A percentile compares a stretch with the other conserved stretches of the same genome.
These are phyloP conservation scores for Psittacula echo DNA, from an alignment of 2,797 vertebrate species.

Conservation along the genomic window DNA sequence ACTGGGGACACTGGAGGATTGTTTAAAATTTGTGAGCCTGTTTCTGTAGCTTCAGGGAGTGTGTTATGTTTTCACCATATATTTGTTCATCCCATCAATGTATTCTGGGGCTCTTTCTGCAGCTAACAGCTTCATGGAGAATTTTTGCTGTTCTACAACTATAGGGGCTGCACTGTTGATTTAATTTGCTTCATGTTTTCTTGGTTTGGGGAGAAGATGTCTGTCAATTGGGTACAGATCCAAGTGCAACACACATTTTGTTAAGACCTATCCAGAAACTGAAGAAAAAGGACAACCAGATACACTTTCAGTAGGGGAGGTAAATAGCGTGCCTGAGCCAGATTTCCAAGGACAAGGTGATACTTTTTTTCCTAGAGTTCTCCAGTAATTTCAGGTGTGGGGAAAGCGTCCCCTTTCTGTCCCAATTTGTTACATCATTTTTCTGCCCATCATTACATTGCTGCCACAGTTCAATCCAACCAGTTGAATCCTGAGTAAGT, in stretches of 20 bases:
- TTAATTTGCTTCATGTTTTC: background rate
- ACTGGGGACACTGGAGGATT: background rate
- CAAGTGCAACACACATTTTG: background rate
- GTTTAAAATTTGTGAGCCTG: background rate
- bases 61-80: background rate
- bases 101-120: background rate
- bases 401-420: background rate
- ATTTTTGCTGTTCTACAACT: background rate
- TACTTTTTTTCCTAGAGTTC: background rate
- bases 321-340: background rate
- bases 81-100: background rate
- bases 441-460: background rate
- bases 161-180: background rate
- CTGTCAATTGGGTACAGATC: background rate
- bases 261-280: background rate
- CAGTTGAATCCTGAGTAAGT: background rate
- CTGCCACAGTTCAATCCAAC: background rate
- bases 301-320: background rate
- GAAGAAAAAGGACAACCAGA: background rate
- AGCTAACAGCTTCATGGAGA: background rate
- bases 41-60: background rate
- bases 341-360: background rate
- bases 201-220: background rate
- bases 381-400: background rate
- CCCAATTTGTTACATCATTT: background rate